Percentiles rank a stretch among this genome's conserved stretches.
Evolutionary conservation across 2,797 vertebrate species (phyloP).

Genomic region (Chaetodon trifasciatus): DNA sequence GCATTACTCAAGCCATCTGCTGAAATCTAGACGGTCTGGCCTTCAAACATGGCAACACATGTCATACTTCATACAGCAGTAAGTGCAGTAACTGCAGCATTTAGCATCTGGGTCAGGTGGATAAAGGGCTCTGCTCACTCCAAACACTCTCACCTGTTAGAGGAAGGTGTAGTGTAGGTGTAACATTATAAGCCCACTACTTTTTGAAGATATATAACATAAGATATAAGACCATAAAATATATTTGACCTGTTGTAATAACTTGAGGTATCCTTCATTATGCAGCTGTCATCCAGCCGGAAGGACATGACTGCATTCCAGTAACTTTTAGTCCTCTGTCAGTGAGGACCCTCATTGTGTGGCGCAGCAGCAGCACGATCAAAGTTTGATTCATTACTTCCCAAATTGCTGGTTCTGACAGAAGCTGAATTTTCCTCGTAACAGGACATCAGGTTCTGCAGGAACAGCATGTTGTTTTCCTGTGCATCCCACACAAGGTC

Average conservation of each 20-base stretch:
- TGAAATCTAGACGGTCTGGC: constrained; percentile 3
- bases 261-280: neutral
- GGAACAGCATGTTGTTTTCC: too few relatives aligned
- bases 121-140: constrained; percentile 13
- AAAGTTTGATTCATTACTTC: constrained; percentile 12
- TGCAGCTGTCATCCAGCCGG: neutral
- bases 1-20: constrained; percentile 43
- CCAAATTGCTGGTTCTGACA: neutral
- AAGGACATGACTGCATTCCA: neutral
- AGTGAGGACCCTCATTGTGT: neutral
- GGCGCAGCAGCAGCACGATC: neutral
- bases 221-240: neutral
- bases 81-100: neutral
- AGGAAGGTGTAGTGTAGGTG: neutral
- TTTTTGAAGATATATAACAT: neutral
- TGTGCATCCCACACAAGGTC: neutral
- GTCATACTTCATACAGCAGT: neutral
- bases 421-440: neutral
- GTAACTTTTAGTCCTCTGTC: neutral
- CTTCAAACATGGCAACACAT: constrained; percentile 7
- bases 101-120: constrained; percentile 29
- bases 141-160: constrained; percentile 30
- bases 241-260: neutral
- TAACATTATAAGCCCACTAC: neutral
- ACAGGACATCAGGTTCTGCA: neutral